Conservation (phyloP, 2,797 vertebrate species). For the Semaprochilodus insignis region DNA sequence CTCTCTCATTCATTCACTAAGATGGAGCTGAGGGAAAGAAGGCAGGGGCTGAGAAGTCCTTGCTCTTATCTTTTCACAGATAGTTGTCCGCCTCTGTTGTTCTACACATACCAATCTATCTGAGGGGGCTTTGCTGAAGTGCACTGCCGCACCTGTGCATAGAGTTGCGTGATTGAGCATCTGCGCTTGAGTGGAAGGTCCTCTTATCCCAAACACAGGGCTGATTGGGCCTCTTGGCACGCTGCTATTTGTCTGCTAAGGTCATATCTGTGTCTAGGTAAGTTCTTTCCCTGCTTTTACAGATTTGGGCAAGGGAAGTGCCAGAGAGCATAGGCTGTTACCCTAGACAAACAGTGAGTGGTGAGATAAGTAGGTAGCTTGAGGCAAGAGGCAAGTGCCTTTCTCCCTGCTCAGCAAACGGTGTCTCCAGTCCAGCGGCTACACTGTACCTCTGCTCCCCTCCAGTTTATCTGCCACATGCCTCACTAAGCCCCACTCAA, state of each 20-base stretch:
- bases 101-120: not conserved
- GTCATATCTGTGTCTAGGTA: conserved; percentile 18
- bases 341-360: conserved; percentile 42
- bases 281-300: conserved; percentile 38
- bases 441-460: conserved; percentile 3
- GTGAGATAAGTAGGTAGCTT: conserved; percentile 48
- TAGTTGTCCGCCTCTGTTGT: not conserved
- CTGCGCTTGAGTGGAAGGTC: conserved; percentile 32
- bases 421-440: conserved; percentile 9
- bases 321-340: conserved; percentile 35
- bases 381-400: conserved; percentile 18
- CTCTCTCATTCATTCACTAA: not conserved
- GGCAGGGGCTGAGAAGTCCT: not conserved
- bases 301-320: conserved; percentile 5
- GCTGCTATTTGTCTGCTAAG: conserved; percentile 36
- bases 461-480: conserved; percentile 23
- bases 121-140: conserved; percentile 1
- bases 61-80: not conserved
- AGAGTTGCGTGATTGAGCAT: conserved; percentile 33
- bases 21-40: not conserved
- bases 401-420: conserved; percentile 16
- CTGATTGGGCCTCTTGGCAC: not conserved
- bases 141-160: not conserved
- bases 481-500: conserved; percentile 24
- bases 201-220: conserved; percentile 37